These are phyloP conservation scores for Drosophila algonquin DNA, from an alignment of 2,888 invertebrate genomes.

Conservation along the genomic window DNA sequence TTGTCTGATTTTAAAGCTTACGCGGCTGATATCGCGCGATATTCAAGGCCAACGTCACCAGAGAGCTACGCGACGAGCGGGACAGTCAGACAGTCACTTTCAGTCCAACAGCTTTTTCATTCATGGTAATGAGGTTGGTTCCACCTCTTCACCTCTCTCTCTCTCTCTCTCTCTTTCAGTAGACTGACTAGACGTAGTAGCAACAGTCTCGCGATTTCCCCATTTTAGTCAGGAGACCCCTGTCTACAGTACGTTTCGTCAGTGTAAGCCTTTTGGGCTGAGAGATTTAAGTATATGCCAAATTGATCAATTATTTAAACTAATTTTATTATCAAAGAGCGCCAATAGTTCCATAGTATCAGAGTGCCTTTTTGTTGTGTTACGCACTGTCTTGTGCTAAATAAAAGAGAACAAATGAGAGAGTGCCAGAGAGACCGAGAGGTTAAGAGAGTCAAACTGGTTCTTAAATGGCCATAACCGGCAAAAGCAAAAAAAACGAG, in stretches of 20 bases:
- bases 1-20: constrained; percentile 41
- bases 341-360: background rate
- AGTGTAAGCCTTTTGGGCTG: background rate
- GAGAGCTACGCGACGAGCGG: background rate
- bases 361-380: background rate
- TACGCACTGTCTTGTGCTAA: constrained; percentile 22
- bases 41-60: constrained; percentile 59
- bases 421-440: constrained; percentile 3
- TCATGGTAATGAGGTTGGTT: constrained; percentile 65
- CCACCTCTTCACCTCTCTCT: constrained; percentile 8
- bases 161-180: constrained; percentile 13
- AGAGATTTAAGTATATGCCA: background rate
- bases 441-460: constrained; percentile 52
- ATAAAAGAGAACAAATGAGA: constrained; percentile 7
- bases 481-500: constrained; percentile 39
- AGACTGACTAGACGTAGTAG: constrained; percentile 5
- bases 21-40: constrained; percentile 45
- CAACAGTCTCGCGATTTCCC: constrained; percentile 9
- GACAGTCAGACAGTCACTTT: constrained; percentile 60
- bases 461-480: constrained; percentile 60
- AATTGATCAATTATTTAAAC: background rate
- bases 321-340: background rate
- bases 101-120: constrained; percentile 54
- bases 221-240: background rate
- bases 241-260: background rate